Evolutionary conservation across 92 coral and sea anemone species (phyloP), one percentile per base, ranked within the genome.

Genomic region (Micromussa lordhowensis): DNA sequence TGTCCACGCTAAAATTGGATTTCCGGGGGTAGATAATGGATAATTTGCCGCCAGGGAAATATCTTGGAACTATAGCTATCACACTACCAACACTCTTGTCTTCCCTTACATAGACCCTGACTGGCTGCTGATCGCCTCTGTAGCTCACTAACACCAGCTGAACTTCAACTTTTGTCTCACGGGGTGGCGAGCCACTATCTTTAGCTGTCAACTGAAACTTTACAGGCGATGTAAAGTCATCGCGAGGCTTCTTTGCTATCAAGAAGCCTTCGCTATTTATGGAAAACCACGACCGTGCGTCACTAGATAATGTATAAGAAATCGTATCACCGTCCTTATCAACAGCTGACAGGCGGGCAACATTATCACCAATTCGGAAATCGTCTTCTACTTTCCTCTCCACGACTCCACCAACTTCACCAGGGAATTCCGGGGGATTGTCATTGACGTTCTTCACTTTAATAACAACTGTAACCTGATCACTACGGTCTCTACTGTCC

Each of bases 51-150:
- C 94, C 95, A 1, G 98, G 98, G 83, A 95, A 97, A 69, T 92
- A 93, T 55, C 95, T 94, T 3, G 99, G 97, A 1, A 97, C 98
- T 90, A 81, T 85, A 21, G 96, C 88, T 38, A 93, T 78, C 72
- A 87, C 85, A 40, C 91, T 95, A 12, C 95, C 96, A 9, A 92
- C 93, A 29, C 89, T 93, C 12, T 87, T 74, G 79, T 89, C 93
- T 77, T 97, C 99, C 51, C 91, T 94, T 5, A 97, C 93, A 68
- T 89, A 89, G 29, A 91, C 99, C 74, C 99, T 78, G 22, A 97
- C 94, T 18, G 99, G 99, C 76, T 97, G 98, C 84, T 97, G 98
- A 73, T 92, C 92, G 57, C 95, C 93, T 73, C 99, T 92, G 81
- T 95, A 95, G 54, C 78, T 91, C 14, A 95, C 98, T 71, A 95